Conservation (phyloP, 2,113 vertebrate genomes). For the Clupea harengus region DNA sequence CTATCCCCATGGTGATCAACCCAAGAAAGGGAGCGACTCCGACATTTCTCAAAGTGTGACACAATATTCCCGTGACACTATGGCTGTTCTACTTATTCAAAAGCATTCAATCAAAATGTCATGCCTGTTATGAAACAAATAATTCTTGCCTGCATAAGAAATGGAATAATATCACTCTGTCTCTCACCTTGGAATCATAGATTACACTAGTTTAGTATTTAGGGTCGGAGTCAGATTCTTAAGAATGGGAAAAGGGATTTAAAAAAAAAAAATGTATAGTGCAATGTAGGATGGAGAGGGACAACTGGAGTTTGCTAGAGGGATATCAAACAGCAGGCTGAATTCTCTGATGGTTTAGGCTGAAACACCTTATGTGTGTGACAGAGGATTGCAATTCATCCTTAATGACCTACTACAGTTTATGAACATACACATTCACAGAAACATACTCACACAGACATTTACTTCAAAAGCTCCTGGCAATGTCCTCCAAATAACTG, state of each 20-base stretch:
- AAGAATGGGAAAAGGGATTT: not conserved
- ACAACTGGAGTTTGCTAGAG: not conserved
- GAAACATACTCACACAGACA: conserved; percentile 12
- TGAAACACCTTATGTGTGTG: not conserved
- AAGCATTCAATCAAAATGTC: conserved; percentile 50
- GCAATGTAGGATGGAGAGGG: not conserved
- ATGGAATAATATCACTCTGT: not conserved
- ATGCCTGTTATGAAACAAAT: conserved; percentile 37
- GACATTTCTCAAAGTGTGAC: conserved; percentile 38
- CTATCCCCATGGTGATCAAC: conserved; percentile 34
- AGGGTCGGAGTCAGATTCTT: not conserved
- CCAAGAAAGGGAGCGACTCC: conserved; percentile 30
- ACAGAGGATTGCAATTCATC: not conserved
- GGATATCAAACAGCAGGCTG: not conserved
- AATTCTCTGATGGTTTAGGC: no score
- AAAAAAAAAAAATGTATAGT: no score
- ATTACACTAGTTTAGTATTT: not conserved
- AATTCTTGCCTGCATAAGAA: conserved; percentile 16
- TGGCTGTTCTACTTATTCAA: conserved; percentile 39
- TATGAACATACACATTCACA: not conserved
- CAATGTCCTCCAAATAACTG: not conserved
- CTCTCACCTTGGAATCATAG: not conserved
- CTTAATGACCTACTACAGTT: not conserved
- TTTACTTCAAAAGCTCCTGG: not conserved
- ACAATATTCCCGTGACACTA: conserved; percentile 25